These are phyloP conservation scores for Dreissena polymorpha DNA, from an alignment of 1,140 invertebrate genomes.

Conservation along the genomic window DNA sequence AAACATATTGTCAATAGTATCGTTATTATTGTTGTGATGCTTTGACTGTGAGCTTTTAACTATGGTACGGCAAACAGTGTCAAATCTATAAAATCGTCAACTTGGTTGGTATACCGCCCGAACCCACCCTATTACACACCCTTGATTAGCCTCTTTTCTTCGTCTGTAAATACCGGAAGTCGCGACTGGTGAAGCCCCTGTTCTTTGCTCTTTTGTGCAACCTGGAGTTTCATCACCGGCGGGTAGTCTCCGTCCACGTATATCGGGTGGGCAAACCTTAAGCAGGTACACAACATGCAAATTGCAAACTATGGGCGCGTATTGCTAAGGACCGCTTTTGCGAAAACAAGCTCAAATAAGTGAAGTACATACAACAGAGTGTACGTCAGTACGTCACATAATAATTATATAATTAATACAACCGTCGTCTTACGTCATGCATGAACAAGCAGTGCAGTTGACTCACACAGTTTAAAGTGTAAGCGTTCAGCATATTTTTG, in stretches of 20 bases:
- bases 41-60: not conserved
- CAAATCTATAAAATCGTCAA: too few species aligned
- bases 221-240: constrained; percentile 64
- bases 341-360: too few species aligned
- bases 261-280: constrained; percentile 70
- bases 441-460: too few species aligned
- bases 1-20: not conserved
- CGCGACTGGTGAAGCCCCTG: constrained; percentile 58
- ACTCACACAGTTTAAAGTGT: too few species aligned
- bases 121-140: constrained; percentile 45
- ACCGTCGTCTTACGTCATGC: too few species aligned
- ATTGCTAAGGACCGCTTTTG: too few species aligned
- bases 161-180: constrained; percentile 65
- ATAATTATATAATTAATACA: too few species aligned
- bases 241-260: constrained; percentile 77
- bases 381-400: too few species aligned
- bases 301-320: too few species aligned
- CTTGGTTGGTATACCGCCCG: too few species aligned
- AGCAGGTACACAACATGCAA: not conserved
- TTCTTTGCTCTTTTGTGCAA: constrained; percentile 62
- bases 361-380: too few species aligned
- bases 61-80: not conserved
- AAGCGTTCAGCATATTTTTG: not conserved
- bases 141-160: constrained; percentile 63
- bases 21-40: not conserved